A percentile compares a stretch with the other conserved stretches of the same genome.
phyloP scores from a whole-genome alignment of 2,113 vertebrate genomes.

The Rhombomys opimus region DNA sequence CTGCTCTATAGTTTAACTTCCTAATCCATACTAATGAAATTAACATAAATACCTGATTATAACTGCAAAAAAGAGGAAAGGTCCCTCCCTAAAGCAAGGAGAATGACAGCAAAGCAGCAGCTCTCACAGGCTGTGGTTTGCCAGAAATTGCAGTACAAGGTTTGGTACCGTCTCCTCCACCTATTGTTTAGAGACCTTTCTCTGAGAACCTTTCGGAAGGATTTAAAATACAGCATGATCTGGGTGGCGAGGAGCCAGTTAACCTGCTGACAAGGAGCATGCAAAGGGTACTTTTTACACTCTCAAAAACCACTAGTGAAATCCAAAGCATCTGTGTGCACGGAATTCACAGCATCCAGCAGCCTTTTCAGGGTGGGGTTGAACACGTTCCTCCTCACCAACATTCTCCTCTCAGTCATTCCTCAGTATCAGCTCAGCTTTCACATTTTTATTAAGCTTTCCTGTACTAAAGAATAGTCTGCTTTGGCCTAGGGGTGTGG shows the following conservation, averaged over 20 bases:
- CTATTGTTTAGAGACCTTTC: conserved; percentile 44
- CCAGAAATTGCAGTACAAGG: conserved; percentile 15
- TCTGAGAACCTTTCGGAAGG: conserved; percentile 37
- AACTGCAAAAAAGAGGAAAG: conserved; percentile 13
- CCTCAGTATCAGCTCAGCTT: neutral
- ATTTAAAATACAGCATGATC: conserved; percentile 27
- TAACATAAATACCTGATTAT: conserved; percentile 61
- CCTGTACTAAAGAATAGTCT: neutral
- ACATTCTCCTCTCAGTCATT: neutral
- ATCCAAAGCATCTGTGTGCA: neutral
- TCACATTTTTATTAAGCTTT: conserved; percentile 15
- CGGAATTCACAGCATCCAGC: neutral
- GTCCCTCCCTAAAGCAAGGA: conserved; percentile 4
- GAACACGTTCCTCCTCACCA: neutral
- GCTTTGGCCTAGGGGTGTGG: neutral
- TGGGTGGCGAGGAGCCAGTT: neutral
- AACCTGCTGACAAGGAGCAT: neutral
- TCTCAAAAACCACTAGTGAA: neutral
- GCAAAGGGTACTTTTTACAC: neutral
- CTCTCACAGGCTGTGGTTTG: conserved; percentile 44
- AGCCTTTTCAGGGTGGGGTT: neutral
- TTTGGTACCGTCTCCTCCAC: neutral
- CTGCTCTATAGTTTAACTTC: conserved; percentile 26
- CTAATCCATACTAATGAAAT: conserved; percentile 54
- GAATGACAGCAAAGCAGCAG: conserved; percentile 14